Base-by-base conservation (phyloP, 2,113 vertebrate species). In the Stigmatopora nigra region DNA sequence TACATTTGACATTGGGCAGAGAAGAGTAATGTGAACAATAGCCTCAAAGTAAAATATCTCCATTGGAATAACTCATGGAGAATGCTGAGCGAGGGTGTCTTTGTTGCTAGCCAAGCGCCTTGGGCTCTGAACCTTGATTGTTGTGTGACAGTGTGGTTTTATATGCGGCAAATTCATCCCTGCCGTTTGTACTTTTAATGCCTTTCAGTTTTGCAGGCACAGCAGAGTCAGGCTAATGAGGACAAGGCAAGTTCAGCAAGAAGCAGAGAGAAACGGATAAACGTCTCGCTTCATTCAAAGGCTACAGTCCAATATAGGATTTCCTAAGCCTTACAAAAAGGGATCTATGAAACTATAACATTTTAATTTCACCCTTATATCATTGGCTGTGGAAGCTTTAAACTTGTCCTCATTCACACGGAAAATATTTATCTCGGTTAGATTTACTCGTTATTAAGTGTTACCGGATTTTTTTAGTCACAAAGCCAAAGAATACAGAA, bases 161-260 rank as follows among this genome's bases (percentile, higher is more conserved):
- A 10, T 22, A 10, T 61, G 45, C 20, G 45, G 14, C 25, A 55
- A 63, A 16, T 31, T 41, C 9, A 41, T 51, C 45, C 45, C 44
- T 25, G 44, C 19, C 31, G 20, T 55, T 65, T 71, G 20, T 61
- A 61, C 44, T 61, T 61, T 46, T 61, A 61, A 25, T 46, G 20
- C 20, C 20, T 62, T 47, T 62, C 20, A 46, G 22, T 62, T 47
- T 48, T 48, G 19, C 61, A 31, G 45, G 19, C 45, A 31, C 61
- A 62, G 61, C 61, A 62, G 8, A 48, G 61, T 62, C 61, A 5
- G 45, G 11, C 20, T 47, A 62, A 62, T 62, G 36, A 60, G 57
- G 38, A 62, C 46, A 20, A 48, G 45, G 45, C 61, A 48, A 62
- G 44, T 46, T 45, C 60, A 61, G 44, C 41, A 61, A 25, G 13